These are phyloP conservation scores for Drosophila siamana DNA, from an alignment of 2,888 invertebrate genomes.

Conservation along the genomic window DNA sequence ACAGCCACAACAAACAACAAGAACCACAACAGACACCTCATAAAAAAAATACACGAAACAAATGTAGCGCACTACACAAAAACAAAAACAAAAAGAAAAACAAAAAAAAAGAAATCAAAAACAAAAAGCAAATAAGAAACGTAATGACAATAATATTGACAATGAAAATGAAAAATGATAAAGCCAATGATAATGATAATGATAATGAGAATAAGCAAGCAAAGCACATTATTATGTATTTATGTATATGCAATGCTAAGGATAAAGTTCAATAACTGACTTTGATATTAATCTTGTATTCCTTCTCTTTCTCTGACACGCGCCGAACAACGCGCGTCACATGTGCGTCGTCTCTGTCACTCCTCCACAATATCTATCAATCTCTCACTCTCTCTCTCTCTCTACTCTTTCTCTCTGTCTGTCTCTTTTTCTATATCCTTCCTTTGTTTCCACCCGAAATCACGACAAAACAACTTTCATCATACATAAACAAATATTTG, in stretches of 20 bases:
- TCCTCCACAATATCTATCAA: constrained; percentile 19
- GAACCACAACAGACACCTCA: constrained; percentile 44
- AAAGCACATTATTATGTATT: constrained; percentile 61
- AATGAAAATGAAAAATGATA: constrained; percentile 20
- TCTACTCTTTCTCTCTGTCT: constrained; percentile 10
- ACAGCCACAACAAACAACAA: constrained; percentile 36
- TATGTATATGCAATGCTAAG: constrained; percentile 64
- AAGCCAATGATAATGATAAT: constrained; percentile 21
- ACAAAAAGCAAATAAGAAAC: constrained; percentile 16
- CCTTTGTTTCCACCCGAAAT: constrained; percentile 17
- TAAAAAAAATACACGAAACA: constrained; percentile 35
- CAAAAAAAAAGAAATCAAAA: constrained; percentile 5
- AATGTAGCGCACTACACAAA: constrained; percentile 52
- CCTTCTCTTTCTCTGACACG: constrained; percentile 71
- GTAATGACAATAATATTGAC: constrained; percentile 32
- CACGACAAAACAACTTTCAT: constrained; percentile 17
- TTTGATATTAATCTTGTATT: constrained; percentile 65
- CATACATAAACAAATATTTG: constrained; percentile 21
- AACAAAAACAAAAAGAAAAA: constrained; percentile 14
- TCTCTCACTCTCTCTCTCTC: constrained; percentile 13
- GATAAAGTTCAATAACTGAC: constrained; percentile 49
- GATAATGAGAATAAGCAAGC: constrained; percentile 34
- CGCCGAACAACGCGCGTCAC: constrained; percentile 58
- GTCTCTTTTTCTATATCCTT: constrained; percentile 11
- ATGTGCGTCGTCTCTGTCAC: constrained; percentile 58